Evolutionary conservation across 2,888 invertebrate species (phyloP).

Genomic region (Eudasyphora cyanicolor): DNA sequence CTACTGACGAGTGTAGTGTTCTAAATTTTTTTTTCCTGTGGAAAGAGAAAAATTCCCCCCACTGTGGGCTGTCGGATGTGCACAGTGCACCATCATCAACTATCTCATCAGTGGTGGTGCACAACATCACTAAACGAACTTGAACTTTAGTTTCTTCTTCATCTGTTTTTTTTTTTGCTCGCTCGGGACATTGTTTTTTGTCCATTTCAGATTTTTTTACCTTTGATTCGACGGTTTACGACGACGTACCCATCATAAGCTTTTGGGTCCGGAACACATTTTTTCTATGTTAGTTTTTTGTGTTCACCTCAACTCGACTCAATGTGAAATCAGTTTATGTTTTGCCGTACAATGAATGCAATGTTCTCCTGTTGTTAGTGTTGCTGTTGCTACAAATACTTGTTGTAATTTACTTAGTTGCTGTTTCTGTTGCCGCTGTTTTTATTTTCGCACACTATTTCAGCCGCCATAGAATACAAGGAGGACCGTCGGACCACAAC

Average conservation of each 20-base stretch:
- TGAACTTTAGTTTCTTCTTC: conserved; percentile 56
- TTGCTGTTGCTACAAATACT: conserved; percentile 28
- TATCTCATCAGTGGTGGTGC: neutral
- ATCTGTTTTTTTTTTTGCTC: neutral
- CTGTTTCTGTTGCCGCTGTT: conserved; percentile 28
- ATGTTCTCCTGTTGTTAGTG: neutral
- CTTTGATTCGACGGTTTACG: neutral
- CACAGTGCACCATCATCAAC: too few relatives aligned
- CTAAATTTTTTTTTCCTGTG: neutral
- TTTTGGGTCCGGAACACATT: conserved; percentile 18
- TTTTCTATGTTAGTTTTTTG: neutral
- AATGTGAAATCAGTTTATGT: conserved; percentile 23
- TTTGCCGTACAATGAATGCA: too few relatives aligned
- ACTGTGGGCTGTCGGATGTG: too few relatives aligned
- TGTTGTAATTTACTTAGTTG: conserved; percentile 39
- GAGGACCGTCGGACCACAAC: conserved; percentile 34
- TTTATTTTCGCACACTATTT: conserved; percentile 31
- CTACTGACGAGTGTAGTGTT: too few relatives aligned
- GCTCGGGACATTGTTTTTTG: neutral
- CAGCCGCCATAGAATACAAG: conserved; percentile 40
- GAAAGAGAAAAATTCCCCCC: too few relatives aligned
- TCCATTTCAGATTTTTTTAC: neutral
- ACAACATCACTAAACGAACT: conserved; percentile 47
- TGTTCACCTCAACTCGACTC: neutral
- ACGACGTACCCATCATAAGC: conserved; percentile 8